Evolutionary conservation across 2,797 vertebrate species (phyloP), one percentile per base, ranked within the genome.

Genomic region (Scarus forsteni): DNA sequence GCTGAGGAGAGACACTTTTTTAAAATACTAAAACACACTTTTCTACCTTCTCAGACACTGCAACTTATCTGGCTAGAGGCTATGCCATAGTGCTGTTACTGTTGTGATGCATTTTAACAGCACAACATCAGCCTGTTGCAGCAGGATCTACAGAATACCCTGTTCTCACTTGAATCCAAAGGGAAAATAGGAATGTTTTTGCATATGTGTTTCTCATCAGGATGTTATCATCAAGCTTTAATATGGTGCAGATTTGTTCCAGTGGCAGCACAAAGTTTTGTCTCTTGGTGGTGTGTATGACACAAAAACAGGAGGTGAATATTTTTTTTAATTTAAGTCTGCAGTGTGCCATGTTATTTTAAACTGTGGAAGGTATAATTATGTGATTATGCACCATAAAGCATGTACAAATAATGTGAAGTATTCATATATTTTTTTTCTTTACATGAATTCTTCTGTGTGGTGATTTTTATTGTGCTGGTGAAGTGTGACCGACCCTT

Each of bases 161-260:
- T 36, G 18, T 73, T 80, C 60, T 62, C 63, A 71, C 69, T 80
- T 46, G 35, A 46, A 65, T 54, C 78, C 60, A 43, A 19, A 0
- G 70, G 78, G 75, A 62, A 35, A 66, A 56, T 64, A 61, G 51
- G 64, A 76, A 80, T 78, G 66, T 63, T 79, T 74, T 80, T 78
- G 60, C 70, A 74, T 67, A 46, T 75, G 60, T 54, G 62, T 83
- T 88, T 79, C 75, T 79, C 75, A 79, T 83, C 45, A 81, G 15
- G 36, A 55, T 66, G 67, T 72, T 69, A 52, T 75, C 70, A 56
- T 53, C 60, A 36, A 54, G 50, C 55, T 39, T 78, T 60, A 75
- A 67, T 57, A 18, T 36, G 62, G 53, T 56, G 39, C 58, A 69
- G 38, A 46, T 72, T 73, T 58, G 27, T 40, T 48, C 16, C 44